A percentile compares a stretch with the other conserved stretches of the same genome.
Evolutionary conservation across 2,113 vertebrate species (phyloP).

Genomic region (Antechinus stuartii): DNA sequence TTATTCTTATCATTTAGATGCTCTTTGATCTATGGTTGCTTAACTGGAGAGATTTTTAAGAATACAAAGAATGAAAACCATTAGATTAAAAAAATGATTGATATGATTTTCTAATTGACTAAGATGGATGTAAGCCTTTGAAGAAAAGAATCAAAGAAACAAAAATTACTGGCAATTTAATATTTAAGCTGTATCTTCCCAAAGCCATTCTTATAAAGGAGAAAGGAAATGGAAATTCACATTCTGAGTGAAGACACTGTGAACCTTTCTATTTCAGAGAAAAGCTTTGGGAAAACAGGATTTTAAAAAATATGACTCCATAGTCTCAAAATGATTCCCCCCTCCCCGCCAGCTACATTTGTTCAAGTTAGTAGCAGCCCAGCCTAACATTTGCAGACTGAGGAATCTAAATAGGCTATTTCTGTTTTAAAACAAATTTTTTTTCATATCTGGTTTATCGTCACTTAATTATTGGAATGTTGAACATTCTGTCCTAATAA

Average conservation of each 20-base stretch:
- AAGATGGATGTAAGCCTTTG: slow-evolving; percentile 29
- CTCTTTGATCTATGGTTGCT: background rate
- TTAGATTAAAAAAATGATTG: slow-evolving; percentile 32
- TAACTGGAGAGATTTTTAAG: background rate
- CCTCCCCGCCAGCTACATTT: background rate
- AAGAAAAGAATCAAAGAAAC: slow-evolving; percentile 50
- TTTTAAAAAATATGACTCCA: background rate
- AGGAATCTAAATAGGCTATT: background rate
- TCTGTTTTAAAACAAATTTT: background rate
- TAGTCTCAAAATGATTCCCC: background rate
- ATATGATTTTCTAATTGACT: slow-evolving; percentile 43
- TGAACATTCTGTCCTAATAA: slow-evolving; percentile 42
- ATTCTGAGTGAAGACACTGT: background rate
- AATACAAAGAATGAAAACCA: background rate
- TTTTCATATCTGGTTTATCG: slow-evolving; percentile 29
- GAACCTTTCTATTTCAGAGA: background rate
- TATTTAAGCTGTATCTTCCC: background rate
- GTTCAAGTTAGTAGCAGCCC: background rate
- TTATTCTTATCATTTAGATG: background rate
- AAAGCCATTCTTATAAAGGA: slow-evolving; percentile 53
- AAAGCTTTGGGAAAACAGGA: background rate
- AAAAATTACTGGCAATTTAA: slow-evolving; percentile 38
- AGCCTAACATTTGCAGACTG: background rate
- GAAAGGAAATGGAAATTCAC: slow-evolving; percentile 58
- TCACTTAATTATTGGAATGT: slow-evolving; percentile 55